A percentile compares a stretch with the other conserved stretches of the same genome.
These are phyloP conservation scores for Protaetia brevitarsis DNA, from an alignment of 1,140 invertebrate species.

Conservation along the genomic window DNA sequence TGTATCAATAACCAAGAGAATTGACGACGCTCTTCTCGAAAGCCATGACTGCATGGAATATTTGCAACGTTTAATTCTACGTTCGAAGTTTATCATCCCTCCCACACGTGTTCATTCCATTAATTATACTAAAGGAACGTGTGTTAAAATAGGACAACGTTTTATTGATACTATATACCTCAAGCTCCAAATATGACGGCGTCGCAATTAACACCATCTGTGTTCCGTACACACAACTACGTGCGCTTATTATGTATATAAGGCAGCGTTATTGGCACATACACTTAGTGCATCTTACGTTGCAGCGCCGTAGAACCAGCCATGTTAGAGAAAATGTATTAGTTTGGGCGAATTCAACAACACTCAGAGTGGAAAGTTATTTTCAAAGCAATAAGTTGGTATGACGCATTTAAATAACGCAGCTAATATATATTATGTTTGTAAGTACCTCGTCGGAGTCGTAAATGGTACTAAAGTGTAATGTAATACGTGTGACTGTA, in stretches of 20 bases:
- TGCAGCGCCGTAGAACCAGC: background rate
- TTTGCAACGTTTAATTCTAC: background rate
- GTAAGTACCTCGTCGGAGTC: no score
- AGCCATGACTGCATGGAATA: background rate
- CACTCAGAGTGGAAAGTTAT: background rate
- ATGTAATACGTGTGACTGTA: no score
- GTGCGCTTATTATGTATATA: background rate
- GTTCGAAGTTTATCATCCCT: background rate
- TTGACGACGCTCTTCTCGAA: background rate
- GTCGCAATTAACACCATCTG: slow-evolving; percentile 7
- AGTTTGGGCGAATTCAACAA: no score
- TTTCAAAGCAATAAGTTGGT: background rate
- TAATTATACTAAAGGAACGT: background rate
- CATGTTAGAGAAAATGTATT: background rate
- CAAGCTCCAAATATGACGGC: background rate
- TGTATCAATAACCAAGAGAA: background rate
- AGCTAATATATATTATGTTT: background rate
- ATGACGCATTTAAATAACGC: background rate
- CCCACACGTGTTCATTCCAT: background rate
- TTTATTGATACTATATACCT: background rate
- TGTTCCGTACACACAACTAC: background rate
- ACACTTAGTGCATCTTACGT: no score
- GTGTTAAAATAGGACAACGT: background rate
- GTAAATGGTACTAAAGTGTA: no score
- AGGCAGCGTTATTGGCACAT: no score